Base-by-base conservation (phyloP, 2,888 invertebrate species). In the Phymatocera aterrima region DNA sequence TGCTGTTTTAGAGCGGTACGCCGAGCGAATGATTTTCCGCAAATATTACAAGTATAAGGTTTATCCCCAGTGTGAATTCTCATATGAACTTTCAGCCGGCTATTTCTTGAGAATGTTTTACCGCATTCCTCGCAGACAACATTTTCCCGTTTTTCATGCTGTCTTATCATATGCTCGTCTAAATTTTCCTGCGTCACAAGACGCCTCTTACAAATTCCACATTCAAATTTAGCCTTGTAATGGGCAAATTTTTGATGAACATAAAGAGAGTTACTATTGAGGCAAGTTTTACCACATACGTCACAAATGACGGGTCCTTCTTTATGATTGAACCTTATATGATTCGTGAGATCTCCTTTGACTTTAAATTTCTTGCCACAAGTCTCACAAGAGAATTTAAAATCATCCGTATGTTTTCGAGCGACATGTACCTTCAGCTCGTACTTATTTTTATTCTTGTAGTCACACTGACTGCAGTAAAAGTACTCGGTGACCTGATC, bases 101-200 rank as follows among this genome's bases (percentile, higher is more conserved):
- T 87, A 64, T 88, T 87, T n/a, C 88, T 83, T 0, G 89, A 84
- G 70, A 91, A 91, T 0, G 87, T 87, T 72, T 90, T 91, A 1
- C 89, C 89, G 68, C 91, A 91, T 78, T 90, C 88, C 65, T 91
- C 90, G 84, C 92, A 92, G 0, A 90, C 87, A 3, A 87, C 89
- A 34, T 86, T 87, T 51, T 90, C 88, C n/a, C 87, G 81, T 61
- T 87, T 86, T 80, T 90, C 90, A 80, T 90, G 90, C 43, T 90
- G 90, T 40, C 85, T 80, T 1, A 90, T 78, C 83, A 90, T 86
- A 77, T 90, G 90, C 72, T 90, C 90, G 78, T 91, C 90, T 10
- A 92, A 87, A 51, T 91, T 91, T 77, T 91, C 91, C 61, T 91
- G 91, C 2, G 88, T 91, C 21, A 92, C 92, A 86, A 91, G 88